Conservation (phyloP, 2,797 vertebrate genomes). For the Pangasius sanitwongsei region DNA sequence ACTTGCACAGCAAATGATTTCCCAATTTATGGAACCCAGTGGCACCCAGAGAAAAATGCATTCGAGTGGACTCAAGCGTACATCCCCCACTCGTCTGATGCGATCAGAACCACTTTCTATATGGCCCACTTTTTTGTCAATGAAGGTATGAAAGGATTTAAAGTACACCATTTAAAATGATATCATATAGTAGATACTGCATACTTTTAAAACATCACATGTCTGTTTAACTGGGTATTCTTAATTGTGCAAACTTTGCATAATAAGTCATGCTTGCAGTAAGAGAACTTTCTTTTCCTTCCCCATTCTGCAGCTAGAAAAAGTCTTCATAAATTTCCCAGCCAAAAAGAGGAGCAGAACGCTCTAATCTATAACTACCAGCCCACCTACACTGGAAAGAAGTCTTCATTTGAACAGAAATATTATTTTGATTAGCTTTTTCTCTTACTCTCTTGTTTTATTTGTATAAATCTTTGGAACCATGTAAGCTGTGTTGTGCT, state of each 20-base stretch:
- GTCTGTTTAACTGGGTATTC: background rate
- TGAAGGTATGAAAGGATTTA: conserved; percentile 80
- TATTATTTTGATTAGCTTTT: conserved; percentile 49
- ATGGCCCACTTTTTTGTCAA: conserved; percentile 87
- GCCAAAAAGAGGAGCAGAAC: conserved; percentile 61
- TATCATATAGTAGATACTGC: background rate
- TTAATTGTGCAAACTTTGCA: background rate
- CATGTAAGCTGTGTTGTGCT: background rate
- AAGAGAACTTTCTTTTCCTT: background rate
- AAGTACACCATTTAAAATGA: background rate
- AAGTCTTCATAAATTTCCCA: conserved; percentile 71
- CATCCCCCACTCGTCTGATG: conserved; percentile 77
- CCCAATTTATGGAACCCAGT: conserved; percentile 89
- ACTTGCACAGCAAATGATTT: conserved; percentile 77
- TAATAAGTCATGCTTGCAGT: background rate
- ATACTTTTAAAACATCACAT: background rate
- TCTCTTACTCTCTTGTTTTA: background rate
- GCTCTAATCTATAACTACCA: conserved; percentile 76
- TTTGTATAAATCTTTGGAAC: background rate
- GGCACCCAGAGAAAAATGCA: conserved; percentile 95
- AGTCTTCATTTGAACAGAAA: conserved; percentile 40
- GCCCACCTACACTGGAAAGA: conserved; percentile 59
- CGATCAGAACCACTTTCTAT: conserved; percentile 81
- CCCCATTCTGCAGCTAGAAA: conserved; percentile 72
- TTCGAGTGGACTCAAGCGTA: conserved; percentile 83